A percentile compares a stretch with the other conserved stretches of the same genome.
Evolutionary conservation across 1,140 invertebrate species (phyloP).

Genomic region (Drosophila tsacasi): DNA sequence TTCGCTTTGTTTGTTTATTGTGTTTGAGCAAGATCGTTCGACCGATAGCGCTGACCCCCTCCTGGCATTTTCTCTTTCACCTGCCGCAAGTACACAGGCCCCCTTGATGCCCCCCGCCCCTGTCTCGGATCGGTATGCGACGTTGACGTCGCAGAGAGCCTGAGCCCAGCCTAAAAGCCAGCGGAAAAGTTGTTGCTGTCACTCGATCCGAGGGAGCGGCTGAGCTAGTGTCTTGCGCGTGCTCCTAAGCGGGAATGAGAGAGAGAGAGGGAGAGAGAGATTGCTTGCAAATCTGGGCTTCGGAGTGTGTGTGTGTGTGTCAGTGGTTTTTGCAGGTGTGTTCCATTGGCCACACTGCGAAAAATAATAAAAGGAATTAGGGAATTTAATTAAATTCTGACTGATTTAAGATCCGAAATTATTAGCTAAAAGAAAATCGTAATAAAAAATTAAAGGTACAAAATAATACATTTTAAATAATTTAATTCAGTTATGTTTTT

Average conservation of each 20-base stretch:
- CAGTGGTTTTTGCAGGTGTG: constrained; percentile 48
- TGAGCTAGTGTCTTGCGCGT: constrained; percentile 39
- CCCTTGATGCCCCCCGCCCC: constrained; percentile 22
- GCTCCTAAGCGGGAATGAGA: constrained; percentile 12
- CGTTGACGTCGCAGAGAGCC: constrained; percentile 26
- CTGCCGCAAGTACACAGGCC: constrained; percentile 21
- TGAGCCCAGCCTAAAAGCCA: constrained; percentile 65
- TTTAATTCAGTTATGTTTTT: too few species aligned
- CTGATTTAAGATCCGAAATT: background rate
- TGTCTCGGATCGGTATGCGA: constrained; percentile 46
- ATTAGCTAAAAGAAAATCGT: too few species aligned
- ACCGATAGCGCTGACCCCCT: constrained; percentile 29
- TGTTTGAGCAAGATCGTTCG: constrained; percentile 24
- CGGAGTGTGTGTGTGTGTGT: constrained; percentile 1
- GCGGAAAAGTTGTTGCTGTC: constrained; percentile 69
- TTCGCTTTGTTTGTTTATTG: constrained; percentile 40
- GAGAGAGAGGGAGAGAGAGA: constrained; percentile 7
- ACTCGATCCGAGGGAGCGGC: constrained; percentile 77
- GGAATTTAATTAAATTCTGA: background rate
- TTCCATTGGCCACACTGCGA: constrained; percentile 30
- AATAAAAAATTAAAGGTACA: too few species aligned
- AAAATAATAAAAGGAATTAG: background rate
- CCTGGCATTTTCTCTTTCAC: constrained; percentile 41
- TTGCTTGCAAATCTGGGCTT: constrained; percentile 39
- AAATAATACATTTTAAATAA: too few species aligned